A percentile compares a stretch with the other conserved stretches of the same genome.
These are phyloP conservation scores for Drosophila parthenogenetica DNA, from an alignment of 2,888 invertebrate species.

Conservation along the genomic window DNA sequence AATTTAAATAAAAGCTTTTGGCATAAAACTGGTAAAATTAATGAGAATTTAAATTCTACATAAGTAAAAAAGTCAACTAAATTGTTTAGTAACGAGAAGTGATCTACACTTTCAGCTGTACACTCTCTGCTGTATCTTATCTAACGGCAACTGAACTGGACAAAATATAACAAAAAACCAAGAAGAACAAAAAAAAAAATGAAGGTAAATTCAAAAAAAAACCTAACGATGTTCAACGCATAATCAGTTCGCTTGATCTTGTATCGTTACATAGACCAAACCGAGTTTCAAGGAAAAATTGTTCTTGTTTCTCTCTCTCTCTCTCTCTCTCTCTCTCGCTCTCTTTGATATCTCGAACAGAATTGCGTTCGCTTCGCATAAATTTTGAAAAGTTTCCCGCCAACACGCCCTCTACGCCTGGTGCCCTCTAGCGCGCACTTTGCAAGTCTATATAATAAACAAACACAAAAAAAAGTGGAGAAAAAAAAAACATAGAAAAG, in stretches of 20 bases:
- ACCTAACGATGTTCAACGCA: constrained; percentile 57
- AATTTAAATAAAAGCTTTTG: no score
- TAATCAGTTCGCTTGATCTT: constrained; percentile 53
- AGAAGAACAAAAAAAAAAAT: no score
- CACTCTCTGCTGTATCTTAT: not conserved
- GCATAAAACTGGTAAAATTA: no score
- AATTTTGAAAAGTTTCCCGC: constrained; percentile 45
- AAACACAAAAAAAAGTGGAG: constrained; percentile 17
- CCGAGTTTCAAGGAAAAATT: constrained; percentile 47
- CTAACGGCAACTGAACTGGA: constrained; percentile 17
- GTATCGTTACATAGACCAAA: constrained; percentile 16
- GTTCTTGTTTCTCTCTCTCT: not conserved
- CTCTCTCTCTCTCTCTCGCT: not conserved
- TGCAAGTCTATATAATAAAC: constrained; percentile 72
- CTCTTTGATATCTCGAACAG: constrained; percentile 50
- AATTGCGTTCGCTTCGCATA: constrained; percentile 74
- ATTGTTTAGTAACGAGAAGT: no score
- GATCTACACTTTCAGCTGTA: not conserved
- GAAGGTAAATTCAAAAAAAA: constrained; percentile 21
- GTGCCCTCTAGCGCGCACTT: constrained; percentile 55
- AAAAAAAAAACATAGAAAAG: constrained; percentile 5
- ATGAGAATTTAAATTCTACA: no score
- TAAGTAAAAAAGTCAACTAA: no score
- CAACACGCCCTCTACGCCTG: constrained; percentile 1
- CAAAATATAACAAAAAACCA: constrained; percentile 36